Percentiles rank a stretch among this genome's conserved stretches.
Evolutionary conservation across 2,113 vertebrate species (phyloP).

Genomic region (Rhinolophus ferrumequinum): DNA sequence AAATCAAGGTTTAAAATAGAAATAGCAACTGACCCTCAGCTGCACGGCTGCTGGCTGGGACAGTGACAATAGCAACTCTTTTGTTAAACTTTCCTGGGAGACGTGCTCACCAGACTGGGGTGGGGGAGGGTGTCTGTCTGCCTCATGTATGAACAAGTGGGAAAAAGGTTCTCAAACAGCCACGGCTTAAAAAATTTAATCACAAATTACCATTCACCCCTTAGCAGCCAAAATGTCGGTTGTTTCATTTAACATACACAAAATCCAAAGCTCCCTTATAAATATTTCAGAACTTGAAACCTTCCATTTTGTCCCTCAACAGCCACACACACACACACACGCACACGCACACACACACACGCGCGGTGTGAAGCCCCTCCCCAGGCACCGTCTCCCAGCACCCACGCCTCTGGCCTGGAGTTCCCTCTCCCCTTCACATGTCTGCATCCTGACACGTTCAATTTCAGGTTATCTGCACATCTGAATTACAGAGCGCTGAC

Average conservation of each 20-base stretch:
- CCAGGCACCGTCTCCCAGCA: constrained; percentile 79
- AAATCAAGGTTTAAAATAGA: constrained; percentile 78
- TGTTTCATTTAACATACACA: constrained; percentile 78
- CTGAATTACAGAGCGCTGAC: constrained; percentile 95
- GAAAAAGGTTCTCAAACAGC: constrained; percentile 71
- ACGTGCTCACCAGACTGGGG: constrained; percentile 69
- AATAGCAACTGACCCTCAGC: constrained; percentile 79
- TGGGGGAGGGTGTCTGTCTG: constrained; percentile 60
- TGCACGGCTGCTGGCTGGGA: constrained; percentile 65
- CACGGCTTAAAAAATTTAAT: constrained; percentile 60
- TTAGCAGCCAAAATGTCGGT: constrained; percentile 75
- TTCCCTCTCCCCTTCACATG: constrained; percentile 84
- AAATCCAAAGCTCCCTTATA: constrained; percentile 72
- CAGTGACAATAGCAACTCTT: constrained; percentile 62
- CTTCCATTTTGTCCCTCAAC: constrained; percentile 82
- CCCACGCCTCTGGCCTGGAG: constrained; percentile 78
- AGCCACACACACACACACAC: constrained; percentile 46
- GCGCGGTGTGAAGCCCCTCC: not conserved
- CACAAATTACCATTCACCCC: constrained; percentile 71
- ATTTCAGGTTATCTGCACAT: constrained; percentile 97
- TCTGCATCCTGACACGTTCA: constrained; percentile 94
- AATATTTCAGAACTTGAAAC: constrained; percentile 80
- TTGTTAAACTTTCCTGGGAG: constrained; percentile 77
- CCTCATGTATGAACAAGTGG: constrained; percentile 41
- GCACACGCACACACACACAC: not conserved